Conservation (phyloP, 2,797 vertebrate genomes). For the Sebastes miniatus region DNA sequence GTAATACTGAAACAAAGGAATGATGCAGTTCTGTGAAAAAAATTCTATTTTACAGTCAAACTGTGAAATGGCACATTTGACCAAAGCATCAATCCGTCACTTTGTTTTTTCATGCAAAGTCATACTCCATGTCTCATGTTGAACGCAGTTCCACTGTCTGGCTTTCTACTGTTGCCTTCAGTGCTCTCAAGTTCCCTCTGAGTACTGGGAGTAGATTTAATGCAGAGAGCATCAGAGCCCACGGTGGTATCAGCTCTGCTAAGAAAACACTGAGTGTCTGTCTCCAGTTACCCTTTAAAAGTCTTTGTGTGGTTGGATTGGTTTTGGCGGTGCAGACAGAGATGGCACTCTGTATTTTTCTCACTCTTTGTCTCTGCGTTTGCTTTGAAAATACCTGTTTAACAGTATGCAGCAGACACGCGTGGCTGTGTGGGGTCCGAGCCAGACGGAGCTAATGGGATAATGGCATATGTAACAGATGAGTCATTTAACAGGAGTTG, state of each 20-base stretch:
- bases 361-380: neutral
- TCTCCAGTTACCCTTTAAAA: conserved; percentile 25
- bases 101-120: neutral
- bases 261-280: neutral
- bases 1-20: neutral
- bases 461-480: conserved; percentile 46
- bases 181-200: neutral
- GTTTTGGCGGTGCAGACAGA: neutral
- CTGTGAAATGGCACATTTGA: neutral
- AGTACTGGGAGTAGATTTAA: neutral
- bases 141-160: neutral
- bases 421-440: conserved; percentile 35
- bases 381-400: neutral
- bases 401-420: neutral
- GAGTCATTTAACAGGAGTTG: conserved; percentile 57
- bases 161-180: neutral
- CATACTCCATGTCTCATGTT: neutral
- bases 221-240: neutral
- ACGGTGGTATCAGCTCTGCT: conserved; percentile 6
- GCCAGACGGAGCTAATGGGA: conserved; percentile 50
- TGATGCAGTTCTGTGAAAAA: neutral
- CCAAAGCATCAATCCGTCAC: neutral
- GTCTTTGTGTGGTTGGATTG: conserved; percentile 11
- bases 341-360: neutral
- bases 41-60: neutral